These are phyloP conservation scores for Nyctibius grandis DNA, from an alignment of 2,797 vertebrate species.

Conservation along the genomic window DNA sequence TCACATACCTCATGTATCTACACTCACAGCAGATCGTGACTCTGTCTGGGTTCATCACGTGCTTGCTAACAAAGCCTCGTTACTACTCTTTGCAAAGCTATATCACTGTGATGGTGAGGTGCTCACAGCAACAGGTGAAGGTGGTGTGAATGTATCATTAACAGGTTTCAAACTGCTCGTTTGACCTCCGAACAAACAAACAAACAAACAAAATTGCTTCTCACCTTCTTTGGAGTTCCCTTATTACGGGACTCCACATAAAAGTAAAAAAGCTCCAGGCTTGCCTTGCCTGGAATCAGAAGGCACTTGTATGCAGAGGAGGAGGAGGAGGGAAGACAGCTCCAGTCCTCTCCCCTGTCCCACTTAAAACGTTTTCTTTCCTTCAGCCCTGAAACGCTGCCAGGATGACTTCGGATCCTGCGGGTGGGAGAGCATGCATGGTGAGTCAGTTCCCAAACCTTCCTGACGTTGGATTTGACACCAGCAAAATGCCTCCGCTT, in stretches of 20 bases:
- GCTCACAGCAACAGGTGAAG: neutral
- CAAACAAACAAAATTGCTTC: neutral
- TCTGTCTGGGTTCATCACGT: neutral
- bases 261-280: neutral
- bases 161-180: neutral
- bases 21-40: neutral
- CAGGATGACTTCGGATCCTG: neutral
- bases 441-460: neutral
- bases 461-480: neutral
- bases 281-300: neutral
- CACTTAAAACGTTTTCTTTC: neutral
- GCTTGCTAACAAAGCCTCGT: neutral
- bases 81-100: neutral
- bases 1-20: neutral
- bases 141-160: neutral
- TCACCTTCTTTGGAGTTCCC: neutral
- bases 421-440: fast-evolving
- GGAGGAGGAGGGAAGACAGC: neutral
- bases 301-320: neutral
- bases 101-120: neutral
- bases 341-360: neutral
- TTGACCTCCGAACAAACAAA: neutral
- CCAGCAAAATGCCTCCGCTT: neutral
- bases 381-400: neutral
- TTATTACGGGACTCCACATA: neutral